Conservation (phyloP, 2,797 vertebrate species). For the Tragelaphus eurycerus region DNA sequence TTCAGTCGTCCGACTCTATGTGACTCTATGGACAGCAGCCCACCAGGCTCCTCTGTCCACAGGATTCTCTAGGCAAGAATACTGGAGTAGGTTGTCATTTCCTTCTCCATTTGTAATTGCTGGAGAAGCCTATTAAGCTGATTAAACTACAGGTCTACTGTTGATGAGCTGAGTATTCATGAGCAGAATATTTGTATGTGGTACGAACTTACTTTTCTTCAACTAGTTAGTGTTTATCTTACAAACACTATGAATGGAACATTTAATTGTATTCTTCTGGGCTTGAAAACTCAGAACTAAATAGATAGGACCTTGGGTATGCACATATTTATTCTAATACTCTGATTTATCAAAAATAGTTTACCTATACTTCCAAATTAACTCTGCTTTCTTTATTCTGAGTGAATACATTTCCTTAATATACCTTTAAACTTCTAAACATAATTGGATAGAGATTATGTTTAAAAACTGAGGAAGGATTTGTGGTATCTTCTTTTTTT, state of each 20-base stretch:
- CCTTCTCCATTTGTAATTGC: background rate
- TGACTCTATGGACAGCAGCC: background rate
- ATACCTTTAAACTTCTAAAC: background rate
- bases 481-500: background rate
- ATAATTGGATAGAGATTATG: background rate
- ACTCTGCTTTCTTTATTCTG: background rate
- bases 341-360: background rate
- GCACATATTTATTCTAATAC: background rate
- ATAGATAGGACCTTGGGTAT: background rate
- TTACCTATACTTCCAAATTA: background rate
- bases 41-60: background rate
- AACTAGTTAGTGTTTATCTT: background rate
- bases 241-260: background rate
- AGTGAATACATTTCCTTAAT: background rate
- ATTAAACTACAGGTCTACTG: background rate
- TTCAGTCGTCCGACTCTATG: background rate
- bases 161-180: background rate
- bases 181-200: background rate
- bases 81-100: background rate
- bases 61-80: background rate
- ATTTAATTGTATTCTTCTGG: background rate
- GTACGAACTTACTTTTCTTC: background rate
- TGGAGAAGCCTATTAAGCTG: background rate
- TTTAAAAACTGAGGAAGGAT: background rate
- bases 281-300: conserved; percentile 18